Percentiles rank a stretch among this genome's conserved stretches.
These are phyloP conservation scores for Rousettus madagascariensis DNA, from an alignment of 2,797 vertebrate genomes.

Conservation along the genomic window DNA sequence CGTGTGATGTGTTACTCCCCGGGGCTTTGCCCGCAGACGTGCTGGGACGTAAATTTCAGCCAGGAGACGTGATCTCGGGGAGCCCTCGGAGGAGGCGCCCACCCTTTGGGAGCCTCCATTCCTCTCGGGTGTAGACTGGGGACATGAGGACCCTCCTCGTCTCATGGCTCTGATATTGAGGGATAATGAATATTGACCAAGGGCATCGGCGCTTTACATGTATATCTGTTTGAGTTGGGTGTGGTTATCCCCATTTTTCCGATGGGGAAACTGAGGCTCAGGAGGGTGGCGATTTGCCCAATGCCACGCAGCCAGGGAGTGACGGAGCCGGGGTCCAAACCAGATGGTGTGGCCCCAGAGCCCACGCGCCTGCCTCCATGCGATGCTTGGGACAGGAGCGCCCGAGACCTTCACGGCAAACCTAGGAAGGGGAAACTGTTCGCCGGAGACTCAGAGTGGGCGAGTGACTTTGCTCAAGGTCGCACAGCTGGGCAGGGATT, in stretches of 20 bases:
- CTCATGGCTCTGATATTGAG: neutral
- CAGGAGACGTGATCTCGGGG: accelerated
- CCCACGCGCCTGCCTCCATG: accelerated
- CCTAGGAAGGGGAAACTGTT: neutral
- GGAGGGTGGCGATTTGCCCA: neutral
- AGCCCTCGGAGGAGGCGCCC: accelerated
- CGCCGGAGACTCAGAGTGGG: neutral
- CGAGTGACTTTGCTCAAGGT: neutral
- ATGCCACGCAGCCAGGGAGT: neutral
- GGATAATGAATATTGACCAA: neutral
- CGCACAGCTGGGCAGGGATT: neutral
- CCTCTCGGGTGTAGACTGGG: neutral
- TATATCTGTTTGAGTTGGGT: neutral
- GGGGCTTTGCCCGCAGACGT: neutral
- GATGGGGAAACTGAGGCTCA: neutral
- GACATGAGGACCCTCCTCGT: neutral
- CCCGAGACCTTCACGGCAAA: accelerated
- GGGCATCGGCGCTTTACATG: accelerated
- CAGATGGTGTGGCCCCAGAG: accelerated
- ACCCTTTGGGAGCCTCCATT: accelerated
- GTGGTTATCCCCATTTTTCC: neutral
- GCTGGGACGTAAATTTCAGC: neutral
- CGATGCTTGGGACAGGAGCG: neutral
- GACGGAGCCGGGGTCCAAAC: neutral
- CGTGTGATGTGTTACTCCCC: neutral